phyloP scores from a whole-genome alignment of 2,888 invertebrate genomes.

The Ctena decussata region DNA sequence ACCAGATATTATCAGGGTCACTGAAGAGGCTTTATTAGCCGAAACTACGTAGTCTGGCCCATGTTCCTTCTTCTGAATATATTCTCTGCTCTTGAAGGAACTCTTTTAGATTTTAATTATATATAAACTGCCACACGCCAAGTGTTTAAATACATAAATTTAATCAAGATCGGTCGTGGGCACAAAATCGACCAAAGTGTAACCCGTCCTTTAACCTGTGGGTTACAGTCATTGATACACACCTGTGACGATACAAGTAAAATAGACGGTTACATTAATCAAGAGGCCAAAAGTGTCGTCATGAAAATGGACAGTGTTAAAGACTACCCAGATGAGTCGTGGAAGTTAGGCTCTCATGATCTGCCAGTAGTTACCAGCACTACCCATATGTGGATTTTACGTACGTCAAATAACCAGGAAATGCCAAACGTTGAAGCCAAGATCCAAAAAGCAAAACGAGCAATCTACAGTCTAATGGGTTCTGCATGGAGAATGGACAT shows the following conservation, averaged over 20 bases:
- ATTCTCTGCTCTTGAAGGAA: too few species aligned
- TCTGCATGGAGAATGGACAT: slow-evolving; percentile 22
- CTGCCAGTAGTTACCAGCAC: neutral
- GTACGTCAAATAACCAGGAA: neutral
- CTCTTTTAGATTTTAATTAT: too few species aligned
- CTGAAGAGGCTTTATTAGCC: too few species aligned
- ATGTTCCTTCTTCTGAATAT: too few species aligned
- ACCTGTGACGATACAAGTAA: neutral
- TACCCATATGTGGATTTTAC: slow-evolving; percentile 4
- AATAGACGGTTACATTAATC: neutral
- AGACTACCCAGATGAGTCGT: neutral
- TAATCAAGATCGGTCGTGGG: too few species aligned
- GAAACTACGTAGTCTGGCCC: too few species aligned
- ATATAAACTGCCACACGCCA: too few species aligned
- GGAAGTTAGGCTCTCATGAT: neutral
- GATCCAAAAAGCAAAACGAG: slow-evolving; percentile 11
- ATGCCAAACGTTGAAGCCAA: neutral
- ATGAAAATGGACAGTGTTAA: neutral
- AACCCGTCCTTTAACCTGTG: neutral
- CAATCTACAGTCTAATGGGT: slow-evolving; percentile 10
- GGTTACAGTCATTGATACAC: neutral
- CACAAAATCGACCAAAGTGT: too few species aligned
- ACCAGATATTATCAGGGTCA: too few species aligned
- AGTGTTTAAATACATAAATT: too few species aligned
- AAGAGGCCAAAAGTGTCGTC: neutral